Evolutionary conservation across 2,888 invertebrate species (phyloP).

Genomic region (Pediacus dermestoides): DNA sequence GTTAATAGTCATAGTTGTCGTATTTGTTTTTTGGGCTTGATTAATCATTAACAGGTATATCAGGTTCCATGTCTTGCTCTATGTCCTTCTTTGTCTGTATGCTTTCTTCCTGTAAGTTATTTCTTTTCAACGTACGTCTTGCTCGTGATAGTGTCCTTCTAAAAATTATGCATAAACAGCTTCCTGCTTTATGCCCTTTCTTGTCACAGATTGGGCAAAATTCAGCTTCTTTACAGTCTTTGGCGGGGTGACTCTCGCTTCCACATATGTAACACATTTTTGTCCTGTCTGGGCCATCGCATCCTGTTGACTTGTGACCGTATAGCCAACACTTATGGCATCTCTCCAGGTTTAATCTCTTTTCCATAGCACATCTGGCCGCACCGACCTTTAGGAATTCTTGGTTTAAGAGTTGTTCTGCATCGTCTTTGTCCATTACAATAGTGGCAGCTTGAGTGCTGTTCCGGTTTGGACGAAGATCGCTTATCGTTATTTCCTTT

Average conservation of each 20-base stretch:
- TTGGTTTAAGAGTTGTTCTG: background rate
- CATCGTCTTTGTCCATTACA: background rate
- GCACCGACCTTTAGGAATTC: slow-evolving; percentile 1
- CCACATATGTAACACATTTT: background rate
- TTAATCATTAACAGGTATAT: too few species aligned
- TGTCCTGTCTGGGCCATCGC: slow-evolving; percentile 4
- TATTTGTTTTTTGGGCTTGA: too few species aligned
- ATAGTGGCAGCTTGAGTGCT: background rate
- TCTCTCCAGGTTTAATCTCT: slow-evolving; percentile 1
- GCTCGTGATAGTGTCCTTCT: background rate
- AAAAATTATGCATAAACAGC: background rate
- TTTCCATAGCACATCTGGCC: background rate
- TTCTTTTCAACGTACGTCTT: too few species aligned
- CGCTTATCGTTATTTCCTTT: background rate
- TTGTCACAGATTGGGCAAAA: background rate
- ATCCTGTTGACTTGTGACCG: slow-evolving; percentile 1
- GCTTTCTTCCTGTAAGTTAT: too few species aligned
- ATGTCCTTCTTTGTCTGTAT: background rate
- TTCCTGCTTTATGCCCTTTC: background rate
- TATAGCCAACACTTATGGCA: slow-evolving; percentile 5
- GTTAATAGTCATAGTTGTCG: too few species aligned
- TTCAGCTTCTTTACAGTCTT: background rate
- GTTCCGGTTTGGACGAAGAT: background rate
- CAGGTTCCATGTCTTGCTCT: background rate
- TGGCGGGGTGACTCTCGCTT: background rate